Base-by-base conservation (phyloP, 2,113 vertebrate genomes). In the Aix galericulata region DNA sequence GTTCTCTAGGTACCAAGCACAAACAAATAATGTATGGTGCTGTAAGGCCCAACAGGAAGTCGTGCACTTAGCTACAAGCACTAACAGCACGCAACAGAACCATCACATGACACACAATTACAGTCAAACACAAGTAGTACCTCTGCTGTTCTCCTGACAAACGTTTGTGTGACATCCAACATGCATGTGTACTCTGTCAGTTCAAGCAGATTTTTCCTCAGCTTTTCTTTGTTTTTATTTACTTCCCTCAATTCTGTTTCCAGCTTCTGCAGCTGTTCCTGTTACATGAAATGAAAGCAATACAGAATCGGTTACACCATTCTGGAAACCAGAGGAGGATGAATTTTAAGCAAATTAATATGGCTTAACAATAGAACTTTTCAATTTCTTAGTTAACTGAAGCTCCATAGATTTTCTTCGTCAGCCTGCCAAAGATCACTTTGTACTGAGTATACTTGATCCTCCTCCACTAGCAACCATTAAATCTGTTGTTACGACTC, bases 261-360 rank as follows among this genome's bases (percentile, higher is more conserved):
- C 16, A 99, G 97, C 81, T 99, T 99, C 97, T 99, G 99, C 69
- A 99, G 91, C 93, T 99, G 99, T 75, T 99, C 99, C 99, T 99
- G 46, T 92, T 86, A 68, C 48, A 58, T 0, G 8, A 50, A 53
- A 23, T 82, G 72, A 36, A 63, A 26, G 66, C 14, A 6, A 32
- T 52, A 75, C 0, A 56, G n/a, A 83, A 68, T 78, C 29, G 38
- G 17, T 52, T 44, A 59, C 1, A 29, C 3, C 22, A 32, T 23
- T 74, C 34, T 34, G 42, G 50, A 62, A 81, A 82, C 11, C 11
- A 22, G 14, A 14, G 9, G 1, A 90, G 42, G 23, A 64, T 56
- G 13, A 17, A 89, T 72, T 78, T 55, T 52, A 68, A 94, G 31
- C 8, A 8, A 3, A 13, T 34, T 82, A 38, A 74, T 60, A 48